Base-by-base conservation (phyloP, 2,113 vertebrate species). In the Haplochromis vanheusdeni region DNA sequence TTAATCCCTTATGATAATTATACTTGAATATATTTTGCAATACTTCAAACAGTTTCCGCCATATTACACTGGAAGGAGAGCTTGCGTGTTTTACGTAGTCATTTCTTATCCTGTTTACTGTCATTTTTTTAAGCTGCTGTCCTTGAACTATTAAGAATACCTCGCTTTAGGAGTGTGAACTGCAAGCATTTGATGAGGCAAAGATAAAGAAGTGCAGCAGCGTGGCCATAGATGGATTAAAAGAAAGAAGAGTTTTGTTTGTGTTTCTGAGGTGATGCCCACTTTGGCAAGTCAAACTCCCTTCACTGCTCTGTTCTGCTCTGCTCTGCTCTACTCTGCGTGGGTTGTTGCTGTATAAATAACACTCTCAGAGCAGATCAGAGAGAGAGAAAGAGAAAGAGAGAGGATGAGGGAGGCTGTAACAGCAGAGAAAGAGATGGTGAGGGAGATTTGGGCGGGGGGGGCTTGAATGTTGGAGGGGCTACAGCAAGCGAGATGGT, bases 281-380 rank as follows among this genome's bases (percentile, higher is more conserved):
- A 89, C 94, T 94, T 93, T 93, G 93, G 93, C 87, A 90, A 95
- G 94, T 94, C 92, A 90, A 93, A 94, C 92, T 94, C 91, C 91
- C 89, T 89, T 90, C 92, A 80, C 90, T 75, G 91, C 91, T 89
- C 89, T 89, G 91, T 79, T 93, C 90, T 87, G 90, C 93, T 89
- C 87, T 87, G 90, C 93, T 89, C 91, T 52, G 89, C 91, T 94
- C 89, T 17, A 80, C 90, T 91, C 94, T 93, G 95, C 92, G 95
- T 96, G 92, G 95, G 95, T 81, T 89, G 93, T 90, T 89, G 91
- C 94, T 95, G 94, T 96, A 96, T 96, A 96, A 96, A 96, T 96
- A 96, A 95, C 94, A 92, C 93, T 94, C 87, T 93, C 86, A 82
- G 89, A 91, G 93, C 92, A 92, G 91, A 94, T 94, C 94, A 92